These are phyloP conservation scores for Amazona vittata DNA, from an alignment of 2,113 vertebrate genomes.

Conservation along the genomic window DNA sequence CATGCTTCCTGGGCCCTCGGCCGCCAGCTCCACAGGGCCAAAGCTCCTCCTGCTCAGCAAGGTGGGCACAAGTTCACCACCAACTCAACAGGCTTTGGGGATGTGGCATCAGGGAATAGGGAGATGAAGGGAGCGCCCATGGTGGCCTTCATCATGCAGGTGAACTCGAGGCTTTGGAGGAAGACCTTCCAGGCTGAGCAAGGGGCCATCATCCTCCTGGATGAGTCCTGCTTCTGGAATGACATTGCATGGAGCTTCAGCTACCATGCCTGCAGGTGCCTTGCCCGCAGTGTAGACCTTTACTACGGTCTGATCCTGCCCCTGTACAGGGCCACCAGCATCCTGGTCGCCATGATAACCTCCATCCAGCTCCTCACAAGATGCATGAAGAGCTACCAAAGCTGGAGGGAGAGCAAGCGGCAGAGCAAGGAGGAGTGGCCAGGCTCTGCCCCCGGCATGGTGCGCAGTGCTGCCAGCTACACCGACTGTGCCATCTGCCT, in stretches of 20 bases:
- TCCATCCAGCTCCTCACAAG: neutral
- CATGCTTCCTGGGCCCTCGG: neutral
- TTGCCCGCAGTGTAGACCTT: neutral
- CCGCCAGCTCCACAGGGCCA: accelerated
- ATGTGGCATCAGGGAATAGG: accelerated
- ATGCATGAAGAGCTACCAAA: neutral
- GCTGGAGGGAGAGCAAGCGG: neutral
- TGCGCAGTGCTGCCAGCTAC: neutral
- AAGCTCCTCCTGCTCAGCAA: neutral
- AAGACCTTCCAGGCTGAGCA: neutral
- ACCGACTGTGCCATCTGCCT: constrained; percentile 72
- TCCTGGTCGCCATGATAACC: neutral
- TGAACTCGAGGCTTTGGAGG: accelerated
- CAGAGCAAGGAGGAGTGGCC: neutral
- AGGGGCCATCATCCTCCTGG: accelerated
- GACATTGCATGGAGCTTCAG: neutral
- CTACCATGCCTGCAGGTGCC: neutral
- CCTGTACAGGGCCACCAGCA: neutral
- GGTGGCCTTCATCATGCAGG: neutral
- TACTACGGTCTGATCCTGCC: neutral
- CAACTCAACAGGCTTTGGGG: neutral
- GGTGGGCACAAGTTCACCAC: neutral
- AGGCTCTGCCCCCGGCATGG: accelerated
- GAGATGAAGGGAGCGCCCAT: neutral
- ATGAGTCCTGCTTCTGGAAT: neutral